Evolutionary conservation across 1,140 invertebrate species (phyloP), one percentile per base, ranked within the genome.

Genomic region (Colletes latitarsis): DNA sequence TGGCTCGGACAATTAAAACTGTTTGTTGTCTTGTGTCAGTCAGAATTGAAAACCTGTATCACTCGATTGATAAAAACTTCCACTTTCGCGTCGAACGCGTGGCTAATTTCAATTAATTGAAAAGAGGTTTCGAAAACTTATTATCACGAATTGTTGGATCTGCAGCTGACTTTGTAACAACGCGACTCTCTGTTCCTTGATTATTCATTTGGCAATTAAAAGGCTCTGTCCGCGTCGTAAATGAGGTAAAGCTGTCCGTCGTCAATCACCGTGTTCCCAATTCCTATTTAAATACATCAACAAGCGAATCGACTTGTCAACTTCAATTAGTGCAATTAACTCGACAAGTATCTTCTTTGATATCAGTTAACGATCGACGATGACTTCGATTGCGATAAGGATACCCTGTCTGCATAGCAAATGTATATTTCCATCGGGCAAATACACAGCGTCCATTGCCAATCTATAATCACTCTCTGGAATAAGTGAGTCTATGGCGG

Each of bases 211-310:
- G 2, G 21, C 41, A 39, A 64, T 64, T 43, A 64, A 64, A 43
- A 43, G 62, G 15, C 15, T 30, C 30, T 2, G 30, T 30, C 30
- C 30, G 30, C 30, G 30, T 30, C 30, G 30, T 30, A 30, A 30
- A 30, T 30, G 30, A 30, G 30, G 5, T 43, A 43, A 43, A 43
- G 62, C 62, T n/a, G 41, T 64, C 39, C 10, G n/a, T 64, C 39
- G 62, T 64, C 62, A 64, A 64, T 64, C 62, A 64, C 60, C 6
- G 30, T 41, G 60, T 41, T 63, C 60, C 17, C 62, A 39, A 64
- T 64, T 41, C 9, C 62, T 43, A 64, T 43, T 41, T 46, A 30
- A 64, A 64, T 64, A 64, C 43, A 64, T 64, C 62, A 64, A 41
- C 14, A 43, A 43, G 15, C 9, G 30, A 64, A 64, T 64, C 30